A percentile compares a stretch with the other conserved stretches of the same genome.
Conservation (phyloP, 1,140 invertebrate genomes). For the Geopemphigus sp. region DNA sequence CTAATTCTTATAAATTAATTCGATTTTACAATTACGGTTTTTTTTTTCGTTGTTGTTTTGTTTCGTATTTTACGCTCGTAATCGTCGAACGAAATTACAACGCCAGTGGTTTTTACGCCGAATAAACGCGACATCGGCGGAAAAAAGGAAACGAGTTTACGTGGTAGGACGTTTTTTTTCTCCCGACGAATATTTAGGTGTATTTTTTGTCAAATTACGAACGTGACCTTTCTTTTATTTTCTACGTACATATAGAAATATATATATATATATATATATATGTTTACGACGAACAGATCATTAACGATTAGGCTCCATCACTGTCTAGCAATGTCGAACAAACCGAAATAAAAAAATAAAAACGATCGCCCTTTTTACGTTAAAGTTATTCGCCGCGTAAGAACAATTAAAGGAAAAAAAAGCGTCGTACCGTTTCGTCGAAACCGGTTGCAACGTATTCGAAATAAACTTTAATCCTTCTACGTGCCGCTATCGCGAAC, state of each 20-base stretch:
- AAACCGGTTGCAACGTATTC: slow-evolving; percentile 17
- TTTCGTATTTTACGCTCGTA: not conserved
- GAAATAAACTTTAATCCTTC: slow-evolving; percentile 7
- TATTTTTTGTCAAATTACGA: slow-evolving; percentile 27
- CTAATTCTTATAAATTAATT: not conserved
- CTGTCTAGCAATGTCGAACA: slow-evolving; percentile 27
- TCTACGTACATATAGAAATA: not conserved
- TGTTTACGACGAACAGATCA: not conserved
- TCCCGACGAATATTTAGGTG: not conserved
- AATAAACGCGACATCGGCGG: not conserved
- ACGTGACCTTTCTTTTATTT: slow-evolving; percentile 4
- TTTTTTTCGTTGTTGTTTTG: too few relatives aligned
- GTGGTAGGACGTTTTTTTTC: not conserved
- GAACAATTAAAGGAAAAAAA: not conserved
- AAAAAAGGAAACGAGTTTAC: not conserved
- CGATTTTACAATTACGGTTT: not conserved
- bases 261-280: too few relatives aligned
- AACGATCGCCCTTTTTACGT: not conserved
- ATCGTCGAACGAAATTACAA: not conserved
- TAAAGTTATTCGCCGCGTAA: not conserved
- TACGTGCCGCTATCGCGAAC: not conserved
- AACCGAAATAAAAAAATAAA: not conserved
- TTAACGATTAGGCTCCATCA: slow-evolving; percentile 9
- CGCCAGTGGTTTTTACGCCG: not conserved
- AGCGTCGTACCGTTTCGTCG: slow-evolving; percentile 12